These are phyloP conservation scores for Drosophila monieri DNA, from an alignment of 2,888 invertebrate genomes.

Conservation along the genomic window DNA sequence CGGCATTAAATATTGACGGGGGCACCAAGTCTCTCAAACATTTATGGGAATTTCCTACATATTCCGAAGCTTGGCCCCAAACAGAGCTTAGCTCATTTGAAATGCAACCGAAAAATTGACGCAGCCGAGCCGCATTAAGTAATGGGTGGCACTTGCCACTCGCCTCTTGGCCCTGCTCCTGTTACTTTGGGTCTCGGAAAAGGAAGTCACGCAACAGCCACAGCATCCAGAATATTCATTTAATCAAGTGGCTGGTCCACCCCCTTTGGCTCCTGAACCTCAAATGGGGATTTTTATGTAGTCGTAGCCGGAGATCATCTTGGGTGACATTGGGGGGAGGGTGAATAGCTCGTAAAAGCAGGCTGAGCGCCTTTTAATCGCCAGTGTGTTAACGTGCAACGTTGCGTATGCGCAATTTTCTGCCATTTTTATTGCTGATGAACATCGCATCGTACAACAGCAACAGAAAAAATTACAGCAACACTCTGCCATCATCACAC, in stretches of 20 bases:
- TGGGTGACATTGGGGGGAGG: slow-evolving; percentile 19
- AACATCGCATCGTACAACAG: slow-evolving; percentile 36
- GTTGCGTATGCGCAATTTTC: slow-evolving; percentile 50
- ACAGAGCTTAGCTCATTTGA: slow-evolving; percentile 60
- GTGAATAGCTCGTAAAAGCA: slow-evolving; percentile 39
- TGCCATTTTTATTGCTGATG: slow-evolving; percentile 54
- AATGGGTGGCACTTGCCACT: slow-evolving; percentile 53
- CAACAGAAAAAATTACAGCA: slow-evolving; percentile 12
- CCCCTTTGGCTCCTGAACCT: slow-evolving; percentile 11
- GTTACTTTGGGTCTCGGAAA: neutral
- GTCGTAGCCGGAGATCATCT: slow-evolving; percentile 17
- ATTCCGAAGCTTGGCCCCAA: neutral
- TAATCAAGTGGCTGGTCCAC: slow-evolving; percentile 59
- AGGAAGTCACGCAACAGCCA: slow-evolving; percentile 57
- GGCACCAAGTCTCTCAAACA: slow-evolving; percentile 44
- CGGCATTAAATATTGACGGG: slow-evolving; percentile 67
- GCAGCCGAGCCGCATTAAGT: slow-evolving; percentile 71
- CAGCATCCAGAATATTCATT: slow-evolving; percentile 66
- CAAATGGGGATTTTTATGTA: slow-evolving; percentile 40
- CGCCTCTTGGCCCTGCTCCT: neutral
- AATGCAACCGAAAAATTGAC: slow-evolving; percentile 78
- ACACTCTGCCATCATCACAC: slow-evolving; percentile 20
- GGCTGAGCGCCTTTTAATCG: slow-evolving; percentile 56
- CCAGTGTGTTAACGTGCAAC: slow-evolving; percentile 45
- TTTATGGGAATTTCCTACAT: slow-evolving; percentile 46